phyloP scores from a whole-genome alignment of 2,797 vertebrate genomes.

The Saxicola maurus region DNA sequence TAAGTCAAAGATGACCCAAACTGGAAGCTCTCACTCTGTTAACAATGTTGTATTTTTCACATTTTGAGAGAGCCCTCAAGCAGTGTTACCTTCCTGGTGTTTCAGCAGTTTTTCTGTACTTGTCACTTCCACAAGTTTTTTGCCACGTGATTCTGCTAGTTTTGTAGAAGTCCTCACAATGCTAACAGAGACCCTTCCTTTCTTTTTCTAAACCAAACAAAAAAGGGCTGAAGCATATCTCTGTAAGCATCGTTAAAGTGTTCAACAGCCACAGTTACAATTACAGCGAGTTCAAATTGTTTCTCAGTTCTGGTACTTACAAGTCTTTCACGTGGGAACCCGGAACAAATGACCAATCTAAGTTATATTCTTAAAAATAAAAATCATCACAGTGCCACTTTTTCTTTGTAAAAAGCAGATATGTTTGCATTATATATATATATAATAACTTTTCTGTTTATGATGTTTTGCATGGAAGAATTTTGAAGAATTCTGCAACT shows the following conservation, averaged over 20 bases:
- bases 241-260: constrained; percentile 62
- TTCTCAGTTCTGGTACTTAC: constrained; percentile 69
- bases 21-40: constrained; percentile 74
- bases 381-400: constrained; percentile 53
- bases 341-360: constrained; percentile 50
- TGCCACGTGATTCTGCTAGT: constrained; percentile 64
- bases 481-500: constrained; percentile 74
- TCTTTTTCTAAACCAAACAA: constrained; percentile 71
- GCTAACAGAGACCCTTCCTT: constrained; percentile 72
- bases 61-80: constrained; percentile 65
- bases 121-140: constrained; percentile 66
- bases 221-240: constrained; percentile 75
- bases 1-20: constrained; percentile 42
- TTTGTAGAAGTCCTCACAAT: constrained; percentile 64
- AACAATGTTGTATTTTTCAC: constrained; percentile 54
- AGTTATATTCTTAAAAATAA: constrained; percentile 38
- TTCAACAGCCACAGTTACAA: constrained; percentile 73
- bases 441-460: constrained; percentile 79
- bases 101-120: constrained; percentile 59
- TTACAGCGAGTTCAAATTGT: constrained; percentile 71
- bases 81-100: constrained; percentile 75
- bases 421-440: constrained; percentile 65
- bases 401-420: constrained; percentile 73
- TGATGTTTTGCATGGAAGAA: constrained; percentile 85
- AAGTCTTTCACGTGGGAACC: constrained; percentile 17